Base-by-base conservation (phyloP, 2,888 invertebrate species). In the Machimus atricapillus region DNA sequence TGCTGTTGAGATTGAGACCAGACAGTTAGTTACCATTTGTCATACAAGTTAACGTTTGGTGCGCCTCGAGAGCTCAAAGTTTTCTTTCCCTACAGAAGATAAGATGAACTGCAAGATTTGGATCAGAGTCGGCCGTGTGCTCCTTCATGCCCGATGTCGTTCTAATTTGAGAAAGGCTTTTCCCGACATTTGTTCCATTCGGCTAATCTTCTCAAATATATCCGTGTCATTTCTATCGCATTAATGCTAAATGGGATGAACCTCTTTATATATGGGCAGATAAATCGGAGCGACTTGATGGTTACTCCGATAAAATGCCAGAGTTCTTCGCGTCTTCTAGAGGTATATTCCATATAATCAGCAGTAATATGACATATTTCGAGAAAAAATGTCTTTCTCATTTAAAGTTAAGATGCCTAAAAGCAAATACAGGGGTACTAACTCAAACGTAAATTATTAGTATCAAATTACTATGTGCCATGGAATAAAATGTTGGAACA, bases 1-100 rank as follows among this genome's bases (percentile, higher is more conserved):
- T 88, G 78, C 88, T 74, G 66, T 86, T 31, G 87, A 88, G 86
- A 88, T 88, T 87, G 86, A 85, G 88, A 88, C 88, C 85, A 88
- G 88, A 88, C 88, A 88, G 86, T 88, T 43, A 85, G 85, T 85
- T 85, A 85, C 85, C 85, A 85, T 85, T 85, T 85, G 85, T 85
- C 85, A 85, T 85, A 85, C 46, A 74, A 85, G 85, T 74, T 85
- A 74, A 85, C 85, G 74, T 85, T 85, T 46, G 85, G 66, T 85
- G 46, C 46, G 74, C 46, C 73, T 31, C 23, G 83, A 37, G 56
- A 74, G n/a, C 74, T 46, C n/a, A 43, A 43, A 27, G 16, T 85
- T 74, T 43, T 66, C 37, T 27, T 74, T 34, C 27, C 76, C 76
- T 27, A 43, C 27, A 27, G 19, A n/a, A 85, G 85, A 85, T 85